These are phyloP conservation scores for Chelon labrosus DNA, from an alignment of 2,797 vertebrate genomes.

Conservation along the genomic window DNA sequence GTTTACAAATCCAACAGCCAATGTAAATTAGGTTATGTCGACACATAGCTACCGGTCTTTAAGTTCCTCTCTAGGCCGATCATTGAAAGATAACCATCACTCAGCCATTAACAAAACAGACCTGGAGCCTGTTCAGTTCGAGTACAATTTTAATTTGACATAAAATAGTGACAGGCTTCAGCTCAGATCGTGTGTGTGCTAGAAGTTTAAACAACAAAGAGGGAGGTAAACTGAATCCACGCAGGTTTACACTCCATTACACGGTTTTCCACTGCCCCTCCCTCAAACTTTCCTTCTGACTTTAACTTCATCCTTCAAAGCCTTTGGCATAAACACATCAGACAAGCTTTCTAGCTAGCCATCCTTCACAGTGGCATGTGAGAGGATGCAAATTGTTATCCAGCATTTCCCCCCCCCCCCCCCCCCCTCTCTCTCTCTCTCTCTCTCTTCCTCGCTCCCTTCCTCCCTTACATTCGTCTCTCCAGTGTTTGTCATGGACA, in stretches of 20 bases:
- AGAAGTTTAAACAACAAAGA: conserved; percentile 36
- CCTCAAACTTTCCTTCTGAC: conserved; percentile 46
- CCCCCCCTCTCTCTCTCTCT: neutral
- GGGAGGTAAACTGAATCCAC: conserved; percentile 51
- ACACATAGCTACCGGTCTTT: neutral
- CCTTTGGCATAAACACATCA: conserved; percentile 82
- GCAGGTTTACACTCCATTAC: conserved; percentile 60
- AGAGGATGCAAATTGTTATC: conserved; percentile 74
- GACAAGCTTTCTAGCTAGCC: conserved; percentile 66
- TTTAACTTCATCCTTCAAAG: conserved; percentile 67
- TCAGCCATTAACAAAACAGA: neutral
- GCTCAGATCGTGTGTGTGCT: conserved; percentile 3
- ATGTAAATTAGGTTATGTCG: conserved; percentile 17
- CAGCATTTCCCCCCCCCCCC: conserved; percentile 34
- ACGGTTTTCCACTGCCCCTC: conserved; percentile 43
- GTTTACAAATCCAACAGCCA: conserved; percentile 7
- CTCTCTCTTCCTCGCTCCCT: conserved; percentile 9
- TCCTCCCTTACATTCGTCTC: conserved; percentile 45
- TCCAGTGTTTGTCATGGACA: conserved; percentile 60
- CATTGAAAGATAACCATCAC: neutral
- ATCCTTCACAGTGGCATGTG: conserved; percentile 54
- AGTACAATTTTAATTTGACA: too few relatives aligned
- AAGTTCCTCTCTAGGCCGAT: neutral
- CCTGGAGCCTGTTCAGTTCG: neutral
- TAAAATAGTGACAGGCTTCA: neutral